Percentiles rank a stretch among this genome's conserved stretches.
These are phyloP conservation scores for Tetraodon nigroviridis DNA, from an alignment of 2,113 vertebrate species.

Conservation along the genomic window DNA sequence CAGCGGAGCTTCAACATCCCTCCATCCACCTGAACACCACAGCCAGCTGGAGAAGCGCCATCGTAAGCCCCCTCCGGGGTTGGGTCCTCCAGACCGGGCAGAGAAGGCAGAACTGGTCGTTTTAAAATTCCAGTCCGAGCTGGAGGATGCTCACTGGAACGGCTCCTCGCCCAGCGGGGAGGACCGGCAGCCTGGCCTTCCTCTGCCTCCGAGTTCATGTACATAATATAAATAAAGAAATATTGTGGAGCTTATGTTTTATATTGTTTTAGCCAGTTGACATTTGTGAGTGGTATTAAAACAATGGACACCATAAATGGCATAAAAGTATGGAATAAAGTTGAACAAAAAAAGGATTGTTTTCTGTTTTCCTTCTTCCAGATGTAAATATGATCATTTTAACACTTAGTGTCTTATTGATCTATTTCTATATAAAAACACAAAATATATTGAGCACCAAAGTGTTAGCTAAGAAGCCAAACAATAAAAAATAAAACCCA, in stretches of 20 bases:
- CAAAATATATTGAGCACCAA: no score
- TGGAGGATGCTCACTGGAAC: constrained; percentile 44
- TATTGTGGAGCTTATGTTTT: constrained; percentile 71
- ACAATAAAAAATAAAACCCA: no score
- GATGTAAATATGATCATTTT: not conserved
- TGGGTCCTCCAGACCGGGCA: not conserved
- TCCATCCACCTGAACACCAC: not conserved
- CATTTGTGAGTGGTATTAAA: constrained; percentile 69
- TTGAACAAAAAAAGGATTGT: constrained; percentile 36
- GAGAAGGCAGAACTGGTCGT: not conserved
- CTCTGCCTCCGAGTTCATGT: constrained; percentile 63
- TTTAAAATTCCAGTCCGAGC: constrained; percentile 2
- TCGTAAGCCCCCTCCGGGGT: not conserved
- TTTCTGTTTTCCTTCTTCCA: not conserved
- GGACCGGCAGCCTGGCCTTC: constrained; percentile 26
- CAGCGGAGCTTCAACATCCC: not conserved
- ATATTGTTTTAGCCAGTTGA: constrained; percentile 74
- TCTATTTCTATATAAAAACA: no score
- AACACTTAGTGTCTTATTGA: not conserved
- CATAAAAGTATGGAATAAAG: constrained; percentile 69
- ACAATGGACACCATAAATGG: constrained; percentile 64
- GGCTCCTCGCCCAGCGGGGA: constrained; percentile 46
- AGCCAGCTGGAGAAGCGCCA: not conserved
- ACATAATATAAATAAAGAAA: constrained; percentile 74
- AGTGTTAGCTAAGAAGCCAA: no score